Evolutionary conservation across 2,113 vertebrate species (phyloP), one percentile per base, ranked within the genome.

Genomic region (Craseonycteris thonglongyai): DNA sequence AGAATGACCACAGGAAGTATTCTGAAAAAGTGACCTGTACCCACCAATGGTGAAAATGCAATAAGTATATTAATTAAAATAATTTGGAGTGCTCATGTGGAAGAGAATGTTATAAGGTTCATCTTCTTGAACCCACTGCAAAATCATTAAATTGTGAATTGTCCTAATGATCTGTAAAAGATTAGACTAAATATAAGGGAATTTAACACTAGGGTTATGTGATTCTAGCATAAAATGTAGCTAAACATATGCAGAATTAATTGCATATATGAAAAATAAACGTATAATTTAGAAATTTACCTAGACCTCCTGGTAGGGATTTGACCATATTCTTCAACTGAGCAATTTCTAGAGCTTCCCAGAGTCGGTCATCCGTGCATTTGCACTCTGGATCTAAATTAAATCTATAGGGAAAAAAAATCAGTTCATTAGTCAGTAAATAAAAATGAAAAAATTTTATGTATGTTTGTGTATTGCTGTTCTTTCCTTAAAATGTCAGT

Each of bases 251-350:
- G 2, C 16, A 65, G 35, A 28, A 38, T 51, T 81, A 24, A 69
- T 19, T 35, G 19, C 7, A 51, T 28, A 54, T 22, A 7, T 30
- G 9, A 74, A 30, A 58, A 47, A 38, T 59, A 59, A 94, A 24
- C 21, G 7, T 6, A 54, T 35, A 47, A 21, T 69, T 81, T 79
- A 75, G 21, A 69, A 65, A 96, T 94, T 22, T 99, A 99, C 99
- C 99, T 68, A 99, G 98, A 61, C 99, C 99, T 97, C 99, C 99
- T 9, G 99, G 99, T 84, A 99, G 98, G 2, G 98, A 97, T 90
- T 99, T 99, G 92, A 99, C 99, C 99, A 99, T 99, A 93, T 99
- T 99, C 98, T 99, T 99, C 89, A 99, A 96, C 97, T 99, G 99
- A 92, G 99, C 99, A 72, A 99, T 99, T 98, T 99, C 99, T 47